Evolutionary conservation across 2,113 vertebrate genomes (phyloP).

Genomic region (Ophthalmolycus amberensis): DNA sequence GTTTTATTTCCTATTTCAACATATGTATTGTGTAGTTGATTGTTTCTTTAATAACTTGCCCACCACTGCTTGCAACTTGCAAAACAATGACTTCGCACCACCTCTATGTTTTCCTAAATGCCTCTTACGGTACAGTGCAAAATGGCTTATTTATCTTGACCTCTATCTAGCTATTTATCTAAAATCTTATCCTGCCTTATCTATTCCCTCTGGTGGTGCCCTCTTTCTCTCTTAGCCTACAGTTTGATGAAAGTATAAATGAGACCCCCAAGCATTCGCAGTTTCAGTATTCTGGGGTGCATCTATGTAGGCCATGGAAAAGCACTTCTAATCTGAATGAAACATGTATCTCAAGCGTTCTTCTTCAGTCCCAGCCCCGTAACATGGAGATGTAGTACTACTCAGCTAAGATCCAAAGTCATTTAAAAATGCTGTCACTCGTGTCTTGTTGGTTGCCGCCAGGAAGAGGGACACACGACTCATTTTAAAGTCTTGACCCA

Average conservation of each 20-base stretch:
- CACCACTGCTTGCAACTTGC: background rate
- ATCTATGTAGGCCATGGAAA: slow-evolving; percentile 43
- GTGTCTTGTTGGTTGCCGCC: slow-evolving; percentile 23
- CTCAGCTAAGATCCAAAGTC: background rate
- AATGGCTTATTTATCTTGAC: slow-evolving; percentile 7
- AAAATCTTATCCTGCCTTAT: slow-evolving; percentile 24
- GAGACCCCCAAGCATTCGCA: slow-evolving; percentile 24
- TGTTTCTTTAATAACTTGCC: background rate
- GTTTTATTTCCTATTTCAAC: background rate
- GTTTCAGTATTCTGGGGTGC: slow-evolving; percentile 15
- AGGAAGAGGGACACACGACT: slow-evolving; percentile 5
- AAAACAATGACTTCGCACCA: background rate
- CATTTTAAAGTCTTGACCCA: slow-evolving; percentile 37
- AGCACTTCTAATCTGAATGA: slow-evolving; percentile 26
- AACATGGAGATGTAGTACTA: background rate
- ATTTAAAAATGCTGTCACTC: slow-evolving; percentile 12
- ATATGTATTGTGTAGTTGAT: background rate
- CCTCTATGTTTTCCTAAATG: background rate
- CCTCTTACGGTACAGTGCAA: background rate
- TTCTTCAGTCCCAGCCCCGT: background rate
- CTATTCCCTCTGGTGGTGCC: slow-evolving; percentile 8
- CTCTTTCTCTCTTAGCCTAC: slow-evolving; percentile 22
- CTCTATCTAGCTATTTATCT: slow-evolving; percentile 38
- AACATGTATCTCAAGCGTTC: slow-evolving; percentile 13
- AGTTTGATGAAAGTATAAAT: slow-evolving; percentile 40